Evolutionary conservation across 1,140 invertebrate species (phyloP), one percentile per base, ranked within the genome.

Genomic region (Ceratina calcarata): DNA sequence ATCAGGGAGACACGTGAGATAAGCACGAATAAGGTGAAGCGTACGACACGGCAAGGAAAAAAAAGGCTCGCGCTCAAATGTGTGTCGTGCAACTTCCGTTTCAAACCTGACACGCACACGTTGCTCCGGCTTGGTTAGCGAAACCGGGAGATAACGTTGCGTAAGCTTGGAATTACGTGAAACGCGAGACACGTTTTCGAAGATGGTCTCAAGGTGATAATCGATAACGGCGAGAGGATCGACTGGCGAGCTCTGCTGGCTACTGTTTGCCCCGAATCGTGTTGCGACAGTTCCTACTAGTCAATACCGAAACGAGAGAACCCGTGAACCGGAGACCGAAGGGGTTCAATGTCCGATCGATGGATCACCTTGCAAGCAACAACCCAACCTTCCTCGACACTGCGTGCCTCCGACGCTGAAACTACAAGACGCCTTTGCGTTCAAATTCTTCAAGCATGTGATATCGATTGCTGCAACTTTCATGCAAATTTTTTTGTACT

Each of bases 281-380:
- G 53, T 78, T 65, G 61, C 61, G 20, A 64, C 16, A 7, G 37
- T 18, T n/a, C 58, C 20, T 20, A 18, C 20, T 20, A 18, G 37
- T 10, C 32, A 2, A 37, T 37, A 37, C 6, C 80, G 77, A 82
- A 73, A 82, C 61, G 45, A 27, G 79, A 76, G 78, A n/a, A 80
- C 68, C 57, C 78, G 65, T 75, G 81, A 83, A 80, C 78, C 67
- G 45, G 81, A 82, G 64, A 83, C 55, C 10, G 13, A 62, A 76
- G 55, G 67, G 62, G 85, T 83, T 88, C 85, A 83, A 88, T 78
- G 83, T 65, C 82, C 87, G 78, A 81, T 80, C 70, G 61, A 72
- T 82, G 82, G 85, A 87, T 83, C 78, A 75, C 69, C 58, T 82
- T 60, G 81, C 78, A 64, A 80, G 77, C 82, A n/a, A 24, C 12